Percentiles rank a stretch among this genome's conserved stretches.
Evolutionary conservation across 2,797 vertebrate species (phyloP).

Genomic region (Tauraco hartlaubi): DNA sequence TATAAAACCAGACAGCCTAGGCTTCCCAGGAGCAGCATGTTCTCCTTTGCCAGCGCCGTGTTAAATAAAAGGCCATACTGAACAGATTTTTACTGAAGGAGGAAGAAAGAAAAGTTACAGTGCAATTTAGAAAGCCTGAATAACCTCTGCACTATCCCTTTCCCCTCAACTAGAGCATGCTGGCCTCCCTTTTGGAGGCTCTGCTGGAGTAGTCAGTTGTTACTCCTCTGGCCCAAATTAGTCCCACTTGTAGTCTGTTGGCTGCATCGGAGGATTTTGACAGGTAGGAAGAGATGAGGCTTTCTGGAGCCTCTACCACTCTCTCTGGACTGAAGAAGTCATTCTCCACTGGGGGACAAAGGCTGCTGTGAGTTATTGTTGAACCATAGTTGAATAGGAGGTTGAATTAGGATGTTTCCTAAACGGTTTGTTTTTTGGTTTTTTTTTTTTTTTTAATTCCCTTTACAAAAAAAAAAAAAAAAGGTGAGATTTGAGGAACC

Average conservation of each 20-base stretch:
- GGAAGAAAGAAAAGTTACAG: not conserved
- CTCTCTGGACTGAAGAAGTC: not conserved
- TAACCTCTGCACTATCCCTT: not conserved
- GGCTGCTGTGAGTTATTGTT: not conserved
- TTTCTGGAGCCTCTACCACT: not conserved
- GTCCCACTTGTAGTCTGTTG: not conserved
- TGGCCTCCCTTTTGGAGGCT: not conserved
- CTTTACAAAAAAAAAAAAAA: not conserved
- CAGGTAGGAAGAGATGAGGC: not conserved
- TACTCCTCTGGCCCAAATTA: not conserved
- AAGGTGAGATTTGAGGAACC: not conserved
- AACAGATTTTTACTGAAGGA: not conserved
- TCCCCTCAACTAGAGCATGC: not conserved
- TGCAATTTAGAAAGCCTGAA: not conserved
- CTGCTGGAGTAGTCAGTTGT: not conserved
- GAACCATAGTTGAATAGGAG: not conserved
- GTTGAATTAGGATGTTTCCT: no score
- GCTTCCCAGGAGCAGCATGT: not conserved
- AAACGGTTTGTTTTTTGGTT: no score
- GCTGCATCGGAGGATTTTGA: not conserved
- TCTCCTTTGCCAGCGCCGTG: not conserved
- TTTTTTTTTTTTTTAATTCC: no score
- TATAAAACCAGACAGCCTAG: not conserved
- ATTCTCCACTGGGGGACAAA: not conserved
- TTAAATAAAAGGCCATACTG: not conserved